These are phyloP conservation scores for Allacma fusca DNA, from an alignment of 2,888 invertebrate genomes.

Conservation along the genomic window DNA sequence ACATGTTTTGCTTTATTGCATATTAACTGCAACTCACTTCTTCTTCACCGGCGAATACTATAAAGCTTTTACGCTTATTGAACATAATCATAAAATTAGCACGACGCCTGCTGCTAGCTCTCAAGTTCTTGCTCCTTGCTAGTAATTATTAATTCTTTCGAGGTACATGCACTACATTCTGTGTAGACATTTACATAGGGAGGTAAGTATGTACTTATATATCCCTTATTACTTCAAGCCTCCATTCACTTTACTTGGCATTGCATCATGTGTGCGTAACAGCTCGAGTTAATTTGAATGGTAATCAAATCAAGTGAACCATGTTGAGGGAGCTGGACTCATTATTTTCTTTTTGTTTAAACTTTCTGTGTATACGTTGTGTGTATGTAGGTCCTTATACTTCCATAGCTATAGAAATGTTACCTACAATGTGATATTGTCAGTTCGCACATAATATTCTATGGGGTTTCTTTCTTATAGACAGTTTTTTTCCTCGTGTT, in stretches of 20 bases:
- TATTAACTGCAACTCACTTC: background rate
- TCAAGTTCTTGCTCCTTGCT: background rate
- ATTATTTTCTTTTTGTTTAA: conserved; percentile 13
- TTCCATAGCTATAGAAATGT: background rate
- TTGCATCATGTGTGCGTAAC: conserved; percentile 4
- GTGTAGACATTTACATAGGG: no score
- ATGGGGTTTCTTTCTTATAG: background rate
- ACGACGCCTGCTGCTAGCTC: background rate
- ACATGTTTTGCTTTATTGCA: background rate
- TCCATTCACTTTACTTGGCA: background rate
- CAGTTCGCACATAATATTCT: background rate
- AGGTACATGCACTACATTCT: background rate
- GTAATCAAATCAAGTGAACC: background rate
- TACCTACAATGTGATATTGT: background rate
- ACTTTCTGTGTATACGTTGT: background rate
- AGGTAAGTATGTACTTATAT: no score
- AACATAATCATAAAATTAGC: conserved; percentile 16
- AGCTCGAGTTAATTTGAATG: background rate
- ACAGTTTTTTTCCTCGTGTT: background rate
- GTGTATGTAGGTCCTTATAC: background rate
- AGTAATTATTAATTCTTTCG: background rate
- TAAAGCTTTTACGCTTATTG: conserved; percentile 12
- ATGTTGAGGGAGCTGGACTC: conserved; percentile 1
- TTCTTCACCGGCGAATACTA: background rate
- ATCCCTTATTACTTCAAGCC: no score